Evolutionary conservation across 2,113 vertebrate genomes (phyloP).

Genomic region (Psilopsiagon aymara): DNA sequence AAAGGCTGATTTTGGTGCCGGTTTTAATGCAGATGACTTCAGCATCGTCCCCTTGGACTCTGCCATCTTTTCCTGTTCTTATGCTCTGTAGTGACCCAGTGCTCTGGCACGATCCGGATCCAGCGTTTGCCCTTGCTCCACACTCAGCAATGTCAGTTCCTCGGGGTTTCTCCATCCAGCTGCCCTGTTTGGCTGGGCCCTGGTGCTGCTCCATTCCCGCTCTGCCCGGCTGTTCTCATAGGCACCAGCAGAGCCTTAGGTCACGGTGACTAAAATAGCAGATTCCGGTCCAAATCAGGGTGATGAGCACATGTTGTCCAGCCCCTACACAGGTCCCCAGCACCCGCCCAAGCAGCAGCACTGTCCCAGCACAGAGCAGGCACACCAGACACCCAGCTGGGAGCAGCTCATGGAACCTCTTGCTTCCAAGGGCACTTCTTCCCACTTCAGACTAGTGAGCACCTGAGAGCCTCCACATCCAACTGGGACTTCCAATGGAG

Average conservation of each 20-base stretch:
- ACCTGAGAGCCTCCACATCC: background rate
- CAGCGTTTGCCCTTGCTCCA: accelerated
- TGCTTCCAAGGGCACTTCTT: accelerated
- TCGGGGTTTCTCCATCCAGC: accelerated
- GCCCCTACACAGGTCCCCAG: background rate
- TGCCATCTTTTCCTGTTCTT: constrained; percentile 7
- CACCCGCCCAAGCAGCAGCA: accelerated
- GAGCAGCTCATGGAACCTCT: background rate
- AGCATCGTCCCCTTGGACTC: background rate
- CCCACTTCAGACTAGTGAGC: background rate
- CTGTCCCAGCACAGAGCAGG: background rate
- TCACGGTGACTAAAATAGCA: constrained; percentile 40
- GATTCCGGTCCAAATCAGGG: background rate
- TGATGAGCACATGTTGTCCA: constrained; percentile 38
- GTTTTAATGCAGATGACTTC: background rate
- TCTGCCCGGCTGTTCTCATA: background rate
- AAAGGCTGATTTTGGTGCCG: background rate
- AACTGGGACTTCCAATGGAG: background rate
- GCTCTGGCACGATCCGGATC: background rate
- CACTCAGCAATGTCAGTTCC: background rate
- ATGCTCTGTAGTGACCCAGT: accelerated
- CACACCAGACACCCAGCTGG: background rate
- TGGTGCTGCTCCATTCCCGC: accelerated
- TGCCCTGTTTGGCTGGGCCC: background rate
- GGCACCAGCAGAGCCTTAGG: constrained; percentile 31